phyloP scores from a whole-genome alignment of 2,113 vertebrate genomes.

The Perognathus longimembris region DNA sequence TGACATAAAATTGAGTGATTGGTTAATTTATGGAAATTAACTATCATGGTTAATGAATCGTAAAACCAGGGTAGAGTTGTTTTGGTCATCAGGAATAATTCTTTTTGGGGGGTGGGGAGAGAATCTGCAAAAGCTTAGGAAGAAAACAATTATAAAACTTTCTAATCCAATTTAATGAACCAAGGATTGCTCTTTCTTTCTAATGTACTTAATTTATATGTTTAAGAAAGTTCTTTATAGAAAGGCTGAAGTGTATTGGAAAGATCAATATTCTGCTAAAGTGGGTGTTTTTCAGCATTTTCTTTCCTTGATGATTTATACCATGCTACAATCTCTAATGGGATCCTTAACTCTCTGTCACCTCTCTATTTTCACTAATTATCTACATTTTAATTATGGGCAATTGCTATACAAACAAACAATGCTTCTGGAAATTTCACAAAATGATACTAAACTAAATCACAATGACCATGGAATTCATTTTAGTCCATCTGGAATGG shows the following conservation, averaged over 20 bases:
- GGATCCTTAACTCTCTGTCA: slow-evolving; percentile 81
- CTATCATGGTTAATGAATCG: neutral
- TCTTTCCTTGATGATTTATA: slow-evolving; percentile 82
- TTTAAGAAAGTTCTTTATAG: slow-evolving; percentile 80
- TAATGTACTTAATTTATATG: slow-evolving; percentile 74
- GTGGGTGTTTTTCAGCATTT: slow-evolving; percentile 83
- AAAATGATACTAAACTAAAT: slow-evolving; percentile 29
- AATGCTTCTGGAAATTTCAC: slow-evolving; percentile 19
- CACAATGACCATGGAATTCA: neutral
- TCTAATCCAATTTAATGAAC: slow-evolving; percentile 48
- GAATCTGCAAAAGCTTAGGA: neutral
- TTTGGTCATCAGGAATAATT: slow-evolving; percentile 46
- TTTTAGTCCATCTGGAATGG: neutral
- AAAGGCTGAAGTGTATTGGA: slow-evolving; percentile 72
- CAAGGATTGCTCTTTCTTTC: slow-evolving; percentile 59
- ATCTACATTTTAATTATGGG: slow-evolving; percentile 73
- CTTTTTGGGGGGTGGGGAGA: neutral
- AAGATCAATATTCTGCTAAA: slow-evolving; percentile 81
- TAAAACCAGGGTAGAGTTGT: neutral
- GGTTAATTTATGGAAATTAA: slow-evolving; percentile 24
- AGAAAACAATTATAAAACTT: slow-evolving; percentile 61
- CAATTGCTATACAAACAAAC: slow-evolving; percentile 58
- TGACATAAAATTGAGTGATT: slow-evolving; percentile 46
- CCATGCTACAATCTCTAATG: slow-evolving; percentile 75
- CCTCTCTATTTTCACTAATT: slow-evolving; percentile 75